A percentile compares a stretch with the other conserved stretches of the same genome.
Evolutionary conservation across 2,113 vertebrate genomes (phyloP).

Genomic region (Catharus fuscescens): DNA sequence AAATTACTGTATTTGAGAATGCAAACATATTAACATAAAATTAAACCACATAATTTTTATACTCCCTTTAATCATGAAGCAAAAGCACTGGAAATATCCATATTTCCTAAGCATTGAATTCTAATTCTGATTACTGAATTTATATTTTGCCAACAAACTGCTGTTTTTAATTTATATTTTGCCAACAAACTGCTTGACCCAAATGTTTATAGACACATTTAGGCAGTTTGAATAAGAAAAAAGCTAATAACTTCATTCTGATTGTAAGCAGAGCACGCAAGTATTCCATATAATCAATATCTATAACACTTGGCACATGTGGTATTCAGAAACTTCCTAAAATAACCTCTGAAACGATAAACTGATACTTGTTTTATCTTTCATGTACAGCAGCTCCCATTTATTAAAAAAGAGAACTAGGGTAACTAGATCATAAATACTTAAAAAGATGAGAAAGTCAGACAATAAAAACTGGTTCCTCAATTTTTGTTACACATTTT

Average conservation of each 20-base stretch:
- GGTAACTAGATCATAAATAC: neutral
- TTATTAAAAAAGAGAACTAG: neutral
- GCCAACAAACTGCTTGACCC: neutral
- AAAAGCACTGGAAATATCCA: neutral
- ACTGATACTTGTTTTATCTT: neutral
- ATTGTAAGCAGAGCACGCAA: neutral
- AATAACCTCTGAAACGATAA: neutral
- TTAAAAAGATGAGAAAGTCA: neutral
- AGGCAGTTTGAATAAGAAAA: neutral
- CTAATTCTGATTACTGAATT: neutral
- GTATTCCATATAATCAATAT: neutral
- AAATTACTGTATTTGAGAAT: neutral
- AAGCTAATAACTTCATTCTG: neutral
- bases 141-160: neutral
- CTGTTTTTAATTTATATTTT: neutral
- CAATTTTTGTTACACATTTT: neutral
- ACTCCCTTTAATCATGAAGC: neutral
- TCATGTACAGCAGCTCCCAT: neutral
- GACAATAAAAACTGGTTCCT: neutral
- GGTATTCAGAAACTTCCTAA: neutral
- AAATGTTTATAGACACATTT: neutral
- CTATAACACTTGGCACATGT: neutral
- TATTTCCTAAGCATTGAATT: neutral
- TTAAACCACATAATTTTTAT: neutral
- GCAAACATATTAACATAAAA: neutral